Percentiles rank a stretch among this genome's conserved stretches.
These are phyloP conservation scores for Acronicta alni DNA, from an alignment of 2,888 invertebrate species.

Conservation along the genomic window DNA sequence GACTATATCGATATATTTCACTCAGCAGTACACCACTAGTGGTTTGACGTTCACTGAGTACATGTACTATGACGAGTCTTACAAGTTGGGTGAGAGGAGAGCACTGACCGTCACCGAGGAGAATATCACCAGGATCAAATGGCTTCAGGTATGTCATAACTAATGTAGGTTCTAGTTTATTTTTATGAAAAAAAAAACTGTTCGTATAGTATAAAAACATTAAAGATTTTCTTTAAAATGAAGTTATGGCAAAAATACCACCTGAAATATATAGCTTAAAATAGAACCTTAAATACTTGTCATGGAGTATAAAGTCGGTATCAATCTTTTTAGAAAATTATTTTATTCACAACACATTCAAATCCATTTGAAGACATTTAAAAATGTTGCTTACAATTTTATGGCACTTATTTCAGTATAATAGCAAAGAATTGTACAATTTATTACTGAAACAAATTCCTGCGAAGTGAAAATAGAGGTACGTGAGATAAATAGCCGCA, in stretches of 20 bases:
- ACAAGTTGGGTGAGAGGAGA: conserved; percentile 91
- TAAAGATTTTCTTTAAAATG: too few species aligned
- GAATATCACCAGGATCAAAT: conserved; percentile 91
- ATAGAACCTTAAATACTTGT: too few species aligned
- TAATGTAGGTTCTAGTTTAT: too few species aligned
- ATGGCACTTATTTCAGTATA: not conserved
- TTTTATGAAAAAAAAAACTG: too few species aligned
- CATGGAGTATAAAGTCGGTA: too few species aligned
- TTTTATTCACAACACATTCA: too few species aligned
- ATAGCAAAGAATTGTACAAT: conserved; percentile 9
- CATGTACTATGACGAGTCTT: conserved; percentile 92
- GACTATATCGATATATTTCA: conserved; percentile 95
- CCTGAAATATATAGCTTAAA: too few species aligned
- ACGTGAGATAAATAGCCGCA: conserved; percentile 50
- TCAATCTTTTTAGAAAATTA: not conserved
- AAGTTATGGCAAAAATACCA: too few species aligned
- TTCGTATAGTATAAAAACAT: too few species aligned
- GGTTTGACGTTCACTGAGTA: conserved; percentile 94
- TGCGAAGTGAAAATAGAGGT: conserved; percentile 12
- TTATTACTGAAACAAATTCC: conserved; percentile 1
- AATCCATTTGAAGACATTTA: not conserved
- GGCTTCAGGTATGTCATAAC: conserved; percentile 81
- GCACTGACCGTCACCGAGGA: conserved; percentile 93
- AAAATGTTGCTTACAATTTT: not conserved
- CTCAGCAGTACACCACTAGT: conserved; percentile 95